Base-by-base conservation (phyloP, 1,140 invertebrate genomes). In the Sarcophaga bullata region DNA sequence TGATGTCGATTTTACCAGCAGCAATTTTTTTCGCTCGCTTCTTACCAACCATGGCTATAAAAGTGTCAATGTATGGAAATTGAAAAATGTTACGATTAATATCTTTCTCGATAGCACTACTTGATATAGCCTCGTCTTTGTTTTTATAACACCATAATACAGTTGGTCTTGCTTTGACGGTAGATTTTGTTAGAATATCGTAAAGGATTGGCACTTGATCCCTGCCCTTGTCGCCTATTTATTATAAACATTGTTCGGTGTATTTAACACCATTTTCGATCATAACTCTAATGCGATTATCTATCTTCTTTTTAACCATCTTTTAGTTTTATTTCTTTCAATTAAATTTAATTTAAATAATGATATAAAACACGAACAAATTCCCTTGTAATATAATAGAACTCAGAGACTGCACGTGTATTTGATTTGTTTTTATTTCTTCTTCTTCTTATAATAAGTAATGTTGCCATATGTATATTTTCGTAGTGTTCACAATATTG, bases 91-190 rank as follows among this genome's bases (percentile, higher is more conserved):
- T 13, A 25, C 13, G 58, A 82, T 47, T 73, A 72, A 48, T 37
- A n/a, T 62, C 17, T 17, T 8, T 17, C 73, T 17, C 7, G 25
- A n/a, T 9, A 3, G 3, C 8, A 85, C 91, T 91, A 96, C 94
- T 95, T 96, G 90, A 98, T 86, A 99, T 93, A 80, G 92, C 92
- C 88, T 93, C 92, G 97, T 86, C 97, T 95, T 87, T 99, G 91
- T 91, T 99, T 91, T 99, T 99, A 90, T 99, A 99, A 90, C 98
- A 99, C 99, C 99, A 99, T 19, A 99, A 90, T 0, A 99, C 97
- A 58, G 94, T 94, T 10, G 98, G 98, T 82, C 98, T 93, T 0
- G 97, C 94, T 91, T 98, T 98, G 0, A 99, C 95, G 81, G 94
- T 93, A 7, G 98, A 95, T 91, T 99, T 99, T 0, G 97, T 95